A percentile compares a stretch with the other conserved stretches of the same genome.
These are phyloP conservation scores for Hydrocynus forskahlii DNA, from an alignment of 2,797 vertebrate genomes.

Conservation along the genomic window DNA sequence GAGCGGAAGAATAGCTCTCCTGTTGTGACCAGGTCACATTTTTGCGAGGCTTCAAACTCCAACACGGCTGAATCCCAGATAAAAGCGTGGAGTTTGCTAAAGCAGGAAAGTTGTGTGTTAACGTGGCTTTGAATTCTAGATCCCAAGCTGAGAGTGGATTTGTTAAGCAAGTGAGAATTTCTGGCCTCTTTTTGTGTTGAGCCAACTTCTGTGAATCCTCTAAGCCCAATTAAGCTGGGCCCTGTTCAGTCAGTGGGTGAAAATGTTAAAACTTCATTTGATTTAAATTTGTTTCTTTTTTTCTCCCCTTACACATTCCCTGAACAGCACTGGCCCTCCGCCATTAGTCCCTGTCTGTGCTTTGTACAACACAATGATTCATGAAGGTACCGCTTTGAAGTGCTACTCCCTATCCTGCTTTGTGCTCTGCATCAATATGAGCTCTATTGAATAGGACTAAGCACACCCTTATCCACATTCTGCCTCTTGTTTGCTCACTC, in stretches of 20 bases:
- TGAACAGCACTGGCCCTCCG: constrained; percentile 26
- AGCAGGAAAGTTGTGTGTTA: not conserved
- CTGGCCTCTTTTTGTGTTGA: constrained; percentile 68
- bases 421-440: constrained; percentile 40
- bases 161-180: constrained; percentile 58
- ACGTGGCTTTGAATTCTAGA: not conserved
- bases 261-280: constrained; percentile 18
- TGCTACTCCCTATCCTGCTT: constrained; percentile 31
- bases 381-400: constrained; percentile 34
- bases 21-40: constrained; percentile 98
- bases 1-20: constrained; percentile 99
- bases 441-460: constrained; percentile 38
- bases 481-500: constrained; percentile 75
- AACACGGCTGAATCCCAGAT: constrained; percentile 99
- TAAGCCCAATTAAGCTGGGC: constrained; percentile 6
- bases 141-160: not conserved
- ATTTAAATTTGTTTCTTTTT: constrained; percentile 4
- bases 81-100: constrained; percentile 99
- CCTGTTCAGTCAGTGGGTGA: constrained; percentile 6
- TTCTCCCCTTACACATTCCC: not conserved
- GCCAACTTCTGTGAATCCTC: constrained; percentile 69
- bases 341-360: constrained; percentile 31
- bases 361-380: constrained; percentile 26
- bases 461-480: constrained; percentile 16
- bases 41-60: constrained; percentile 99